phyloP scores from a whole-genome alignment of 2,113 vertebrate genomes.

The Psittacara wagleri region DNA sequence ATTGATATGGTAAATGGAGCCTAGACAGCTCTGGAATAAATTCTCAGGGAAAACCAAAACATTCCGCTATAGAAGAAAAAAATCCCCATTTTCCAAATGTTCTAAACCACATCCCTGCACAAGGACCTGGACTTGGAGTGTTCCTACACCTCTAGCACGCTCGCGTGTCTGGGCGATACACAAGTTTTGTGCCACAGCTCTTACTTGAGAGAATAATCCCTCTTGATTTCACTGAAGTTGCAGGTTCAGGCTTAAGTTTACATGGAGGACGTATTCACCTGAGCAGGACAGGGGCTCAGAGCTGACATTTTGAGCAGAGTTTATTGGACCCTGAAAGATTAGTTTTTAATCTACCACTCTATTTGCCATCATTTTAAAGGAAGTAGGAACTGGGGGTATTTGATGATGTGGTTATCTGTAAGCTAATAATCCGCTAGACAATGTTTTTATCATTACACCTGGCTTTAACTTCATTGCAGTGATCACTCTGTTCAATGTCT shows the following conservation, averaged over 20 bases:
- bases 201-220: not conserved
- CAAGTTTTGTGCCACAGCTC: not conserved
- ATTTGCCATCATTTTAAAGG: not conserved
- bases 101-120: not conserved
- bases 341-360: not conserved
- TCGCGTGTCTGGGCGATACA: not conserved
- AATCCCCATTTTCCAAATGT: rapidly evolving
- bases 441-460: not conserved
- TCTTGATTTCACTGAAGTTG: not conserved
- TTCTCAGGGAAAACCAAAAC: not conserved
- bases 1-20: not conserved
- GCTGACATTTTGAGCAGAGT: not conserved
- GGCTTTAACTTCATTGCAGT: not conserved
- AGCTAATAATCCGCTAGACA: not conserved
- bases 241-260: not conserved
- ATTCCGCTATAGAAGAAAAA: not conserved
- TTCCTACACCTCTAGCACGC: not conserved
- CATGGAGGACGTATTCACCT: not conserved
- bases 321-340: not conserved
- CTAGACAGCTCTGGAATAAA: not conserved
- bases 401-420: not conserved
- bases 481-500: not conserved
- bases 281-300: not conserved
- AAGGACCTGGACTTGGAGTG: not conserved
- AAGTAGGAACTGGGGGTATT: not conserved